Base-by-base conservation (phyloP, 2,797 vertebrate genomes). In the Macrochelys suwanniensis region DNA sequence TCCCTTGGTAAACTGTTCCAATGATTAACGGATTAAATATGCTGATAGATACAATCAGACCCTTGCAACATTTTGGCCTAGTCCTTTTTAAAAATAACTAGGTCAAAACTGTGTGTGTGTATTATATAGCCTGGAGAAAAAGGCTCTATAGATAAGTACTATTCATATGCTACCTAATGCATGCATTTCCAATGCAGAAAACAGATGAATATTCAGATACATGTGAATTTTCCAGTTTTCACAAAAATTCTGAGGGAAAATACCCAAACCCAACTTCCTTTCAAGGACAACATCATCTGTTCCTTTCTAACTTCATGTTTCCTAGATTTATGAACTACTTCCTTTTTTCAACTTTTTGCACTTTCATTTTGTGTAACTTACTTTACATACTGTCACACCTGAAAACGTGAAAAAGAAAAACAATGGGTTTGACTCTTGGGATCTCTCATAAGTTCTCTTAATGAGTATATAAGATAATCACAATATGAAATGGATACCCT, bases 401-500 rank as follows among this genome's bases (percentile, higher is more conserved):
- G 21, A 74, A 74, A 74, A 74, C 42, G 42, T 45, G 9, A 10
- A 56, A 92, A 95, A 91, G 45, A 95, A 95, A 90, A 89, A 54
- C 45, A 82, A 47, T 16, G 56, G 59, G 19, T 90, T 87, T 87
- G 74, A 95, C 71, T 85, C 26, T 77, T 76, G 9, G 77, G 33
- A 82, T 50, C 82, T 94, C 11, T 93, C 74, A 59, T 89, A n/a
- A 85, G 11, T 80, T 84, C 82, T 54, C 78, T 90, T 94, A 93
- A 93, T 79, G 59, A 94, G 49, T 83, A 71, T 42, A 87, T 47
- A 90, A 10, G 85, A 96, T 89, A 47, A 88, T 93, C 91, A 94
- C 83, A 90, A 74, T 84, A 89, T 95, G 85, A 87, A 71, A 90
- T 88, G 95, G 90, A 90, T 68, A 95, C 94, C 94, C 94, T 89